Conservation (phyloP, 2,888 invertebrate genomes). For the Hololepta plana region DNA sequence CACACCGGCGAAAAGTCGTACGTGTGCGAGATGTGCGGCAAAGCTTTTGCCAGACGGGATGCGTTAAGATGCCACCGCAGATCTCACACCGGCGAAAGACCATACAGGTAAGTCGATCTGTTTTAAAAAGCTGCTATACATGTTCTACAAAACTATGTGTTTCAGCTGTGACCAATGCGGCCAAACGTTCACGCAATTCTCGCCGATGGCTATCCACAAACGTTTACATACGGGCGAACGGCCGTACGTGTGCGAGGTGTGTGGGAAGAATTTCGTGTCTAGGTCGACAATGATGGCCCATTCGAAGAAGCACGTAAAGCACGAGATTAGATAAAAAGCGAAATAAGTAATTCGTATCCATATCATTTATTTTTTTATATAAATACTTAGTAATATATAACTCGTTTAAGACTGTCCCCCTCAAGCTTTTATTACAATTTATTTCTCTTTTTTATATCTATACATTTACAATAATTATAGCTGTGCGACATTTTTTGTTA, state of each 20-base stretch:
- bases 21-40: conserved; percentile 40
- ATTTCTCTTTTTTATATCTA: no score
- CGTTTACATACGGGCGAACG: conserved; percentile 41
- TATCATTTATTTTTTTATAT: neutral
- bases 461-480: no score
- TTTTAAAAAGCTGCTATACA: conserved; percentile 2
- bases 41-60: conserved; percentile 40
- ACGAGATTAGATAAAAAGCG: neutral
- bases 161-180: conserved; percentile 37
- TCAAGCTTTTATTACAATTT: conserved; percentile 1
- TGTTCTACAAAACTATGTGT: conserved; percentile 6
- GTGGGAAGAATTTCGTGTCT: conserved; percentile 36
- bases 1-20: conserved; percentile 43
- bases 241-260: conserved; percentile 39
- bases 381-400: no score
- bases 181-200: conserved; percentile 42
- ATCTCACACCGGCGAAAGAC: conserved; percentile 38
- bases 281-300: conserved; percentile 40
- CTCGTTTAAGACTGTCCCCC: no score
- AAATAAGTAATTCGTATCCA: neutral
- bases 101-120: conserved; percentile 25
- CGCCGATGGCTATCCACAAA: conserved; percentile 44
- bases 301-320: conserved; percentile 35
- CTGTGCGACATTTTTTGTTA: no score
- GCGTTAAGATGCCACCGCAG: conserved; percentile 37